Conservation (phyloP, 2,113 vertebrate genomes). For the Chinchilla lanigera region DNA sequence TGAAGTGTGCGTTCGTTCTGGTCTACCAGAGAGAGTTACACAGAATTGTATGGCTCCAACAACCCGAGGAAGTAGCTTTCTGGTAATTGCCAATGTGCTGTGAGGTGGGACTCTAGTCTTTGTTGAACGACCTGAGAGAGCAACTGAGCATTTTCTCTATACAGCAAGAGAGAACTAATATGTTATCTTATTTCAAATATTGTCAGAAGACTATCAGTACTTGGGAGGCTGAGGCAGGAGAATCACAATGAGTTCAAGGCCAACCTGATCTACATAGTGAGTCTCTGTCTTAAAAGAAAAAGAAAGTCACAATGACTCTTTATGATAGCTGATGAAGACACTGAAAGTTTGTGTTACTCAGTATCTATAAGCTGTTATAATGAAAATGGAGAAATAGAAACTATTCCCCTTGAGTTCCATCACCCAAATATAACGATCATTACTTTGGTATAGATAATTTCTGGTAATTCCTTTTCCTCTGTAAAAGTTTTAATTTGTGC, state of each 20-base stretch:
- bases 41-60: not conserved
- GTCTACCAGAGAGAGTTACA: not conserved
- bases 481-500: slow-evolving; percentile 58
- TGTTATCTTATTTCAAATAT: not conserved
- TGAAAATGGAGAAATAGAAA: not conserved
- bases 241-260: not conserved
- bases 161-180: not conserved
- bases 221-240: not conserved
- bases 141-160: not conserved
- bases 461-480: slow-evolving; percentile 29
- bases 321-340: not conserved
- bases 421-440: slow-evolving; percentile 6
- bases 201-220: not conserved
- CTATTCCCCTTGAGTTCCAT: not conserved
- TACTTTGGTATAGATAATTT: slow-evolving; percentile 32
- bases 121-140: not conserved
- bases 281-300: not conserved
- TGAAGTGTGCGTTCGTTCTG: not conserved
- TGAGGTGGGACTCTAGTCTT: not conserved
- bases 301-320: not conserved
- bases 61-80: not conserved
- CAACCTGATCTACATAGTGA: not conserved
- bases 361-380: not conserved
- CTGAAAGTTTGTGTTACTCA: not conserved
- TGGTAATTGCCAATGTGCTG: not conserved